These are phyloP conservation scores for Micromesistius poutassou DNA, from an alignment of 2,797 vertebrate genomes.

Conservation along the genomic window DNA sequence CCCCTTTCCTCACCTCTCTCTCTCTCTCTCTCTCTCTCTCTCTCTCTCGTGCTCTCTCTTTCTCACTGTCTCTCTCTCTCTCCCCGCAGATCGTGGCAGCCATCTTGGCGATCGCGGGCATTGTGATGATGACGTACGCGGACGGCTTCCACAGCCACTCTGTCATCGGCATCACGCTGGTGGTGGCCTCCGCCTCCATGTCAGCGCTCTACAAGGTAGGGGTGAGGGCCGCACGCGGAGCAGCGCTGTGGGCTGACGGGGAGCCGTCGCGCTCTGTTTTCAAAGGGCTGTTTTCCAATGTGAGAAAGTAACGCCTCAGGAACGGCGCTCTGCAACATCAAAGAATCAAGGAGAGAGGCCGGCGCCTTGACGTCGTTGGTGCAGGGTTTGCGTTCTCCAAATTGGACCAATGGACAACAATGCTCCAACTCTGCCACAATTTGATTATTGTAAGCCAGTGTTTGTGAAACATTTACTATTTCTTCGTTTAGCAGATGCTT, in stretches of 20 bases:
- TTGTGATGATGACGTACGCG: constrained; percentile 97
- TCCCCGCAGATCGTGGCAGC: constrained; percentile 88
- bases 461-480: not conserved
- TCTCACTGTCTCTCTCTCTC: constrained; percentile 2
- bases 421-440: not conserved
- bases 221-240: not conserved
- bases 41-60: not conserved
- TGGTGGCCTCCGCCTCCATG: constrained; percentile 92
- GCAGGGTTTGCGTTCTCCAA: not conserved
- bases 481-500: not conserved
- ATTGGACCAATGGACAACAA: not conserved
- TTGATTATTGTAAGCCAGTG: not conserved
- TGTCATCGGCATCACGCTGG: constrained; percentile 91
- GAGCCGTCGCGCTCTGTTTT: not conserved
- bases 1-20: not conserved
- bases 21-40: not conserved
- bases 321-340: not conserved
- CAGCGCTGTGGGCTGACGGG: not conserved
- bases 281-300: not conserved
- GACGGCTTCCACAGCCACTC: constrained; percentile 97
- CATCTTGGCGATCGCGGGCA: constrained; percentile 96
- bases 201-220: constrained; percentile 95
- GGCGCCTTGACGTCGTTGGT: too few species aligned
- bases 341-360: not conserved
- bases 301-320: not conserved